phyloP scores from a whole-genome alignment of 2,113 vertebrate genomes.

The Riparia riparia region DNA sequence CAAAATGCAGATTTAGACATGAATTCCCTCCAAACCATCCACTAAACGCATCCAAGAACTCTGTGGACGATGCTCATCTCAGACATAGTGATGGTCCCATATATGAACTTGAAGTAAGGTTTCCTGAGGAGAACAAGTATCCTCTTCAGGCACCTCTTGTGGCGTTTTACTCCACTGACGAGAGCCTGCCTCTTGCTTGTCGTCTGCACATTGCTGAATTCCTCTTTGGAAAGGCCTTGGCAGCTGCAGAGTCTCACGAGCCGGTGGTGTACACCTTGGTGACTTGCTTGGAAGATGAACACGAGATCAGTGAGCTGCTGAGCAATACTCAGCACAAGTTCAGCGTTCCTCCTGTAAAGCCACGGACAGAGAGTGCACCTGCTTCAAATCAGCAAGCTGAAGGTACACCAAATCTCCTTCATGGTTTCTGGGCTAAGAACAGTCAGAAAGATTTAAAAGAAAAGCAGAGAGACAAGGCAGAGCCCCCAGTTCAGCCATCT shows the following conservation, averaged over 20 bases:
- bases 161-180: conserved; percentile 91
- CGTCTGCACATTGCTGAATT: conserved; percentile 88
- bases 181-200: conserved; percentile 83
- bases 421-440: background rate
- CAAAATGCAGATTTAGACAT: conserved; percentile 90
- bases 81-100: conserved; percentile 62
- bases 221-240: conserved; percentile 87
- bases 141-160: conserved; percentile 91
- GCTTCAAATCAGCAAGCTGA: conserved; percentile 18
- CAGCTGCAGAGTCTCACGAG: conserved; percentile 82
- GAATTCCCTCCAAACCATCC: conserved; percentile 76
- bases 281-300: conserved; percentile 88
- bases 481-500: background rate
- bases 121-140: conserved; percentile 89
- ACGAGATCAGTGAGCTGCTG: conserved; percentile 81
- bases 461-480: background rate
- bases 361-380: background rate
- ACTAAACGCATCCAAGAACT: conserved; percentile 73
- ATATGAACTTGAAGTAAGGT: conserved; percentile 93
- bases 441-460: background rate
- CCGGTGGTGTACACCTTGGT: conserved; percentile 90
- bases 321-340: conserved; percentile 86
- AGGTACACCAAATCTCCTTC: conserved; percentile 52
- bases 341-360: conserved; percentile 80
- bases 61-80: conserved; percentile 80